Base-by-base conservation (phyloP, 2,113 vertebrate species). In the Morone chrysops region DNA sequence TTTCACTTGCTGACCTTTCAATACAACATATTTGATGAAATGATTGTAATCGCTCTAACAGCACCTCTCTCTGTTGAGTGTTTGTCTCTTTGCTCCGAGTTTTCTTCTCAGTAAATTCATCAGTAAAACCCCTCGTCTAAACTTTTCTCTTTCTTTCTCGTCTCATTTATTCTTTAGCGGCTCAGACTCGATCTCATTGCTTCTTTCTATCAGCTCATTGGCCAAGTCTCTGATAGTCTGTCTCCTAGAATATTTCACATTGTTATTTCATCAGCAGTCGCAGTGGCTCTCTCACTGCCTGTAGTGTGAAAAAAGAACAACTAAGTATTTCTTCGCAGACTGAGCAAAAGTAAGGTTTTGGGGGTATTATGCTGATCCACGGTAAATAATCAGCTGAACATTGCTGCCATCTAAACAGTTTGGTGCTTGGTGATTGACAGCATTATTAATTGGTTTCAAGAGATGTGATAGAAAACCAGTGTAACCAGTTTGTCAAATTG, bases 201-300 rank as follows among this genome's bases (percentile, higher is more conserved):
- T 76, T 79, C 56, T 77, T 75, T 84, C 83, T 51, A 81, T 78
- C 76, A 85, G 77, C 60, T 80, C 67, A 80, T 74, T 88, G 85
- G 85, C 59, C 50, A 16, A 82, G 57, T 67, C 74, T 62, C 70
- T 79, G 73, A 81, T 72, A 78, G 74, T 80, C 77, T 78, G 82
- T 86, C 87, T 89, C 77, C 40, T 20, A 61, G 72, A 73, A 81
- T 81, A 72, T 85, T 82, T 86, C 81, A 79, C 85, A 82, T 75
- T 83, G 73, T 68, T 84, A 71, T 70, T 87, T 69, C 70, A 50
- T 56, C 56, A 36, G 63, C 57, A 80, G 18, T 1, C 25, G 22
- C 65, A 80, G 43, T 13, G 57, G 53, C 73, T 77, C 47, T 73
- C 61, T 75, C 11, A 14, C 48, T 69, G 17, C 48, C 48, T 47